Evolutionary conservation across 2,797 vertebrate species (phyloP).

Genomic region (Phrynocephalus guinanensis): DNA sequence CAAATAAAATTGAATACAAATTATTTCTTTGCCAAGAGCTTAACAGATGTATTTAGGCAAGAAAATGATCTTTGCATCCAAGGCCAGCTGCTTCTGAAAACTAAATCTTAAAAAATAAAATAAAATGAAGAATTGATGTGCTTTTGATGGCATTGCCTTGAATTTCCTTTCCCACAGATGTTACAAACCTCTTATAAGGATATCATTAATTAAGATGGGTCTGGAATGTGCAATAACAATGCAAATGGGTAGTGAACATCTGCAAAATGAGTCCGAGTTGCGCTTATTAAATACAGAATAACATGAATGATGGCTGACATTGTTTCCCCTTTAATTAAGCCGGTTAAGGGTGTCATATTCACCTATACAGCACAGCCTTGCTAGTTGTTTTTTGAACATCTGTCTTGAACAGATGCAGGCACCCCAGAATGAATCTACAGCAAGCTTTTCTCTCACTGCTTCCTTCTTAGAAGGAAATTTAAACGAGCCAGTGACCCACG

Average conservation of each 20-base stretch:
- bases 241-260: accelerated
- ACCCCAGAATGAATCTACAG: conserved; percentile 51
- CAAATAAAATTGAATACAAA: conserved; percentile 72
- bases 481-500: conserved; percentile 30
- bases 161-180: conserved; percentile 3
- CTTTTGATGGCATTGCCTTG: neutral
- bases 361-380: conserved; percentile 7
- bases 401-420: conserved; percentile 70
- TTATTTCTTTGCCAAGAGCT: neutral
- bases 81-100: conserved; percentile 26
- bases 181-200: conserved; percentile 21
- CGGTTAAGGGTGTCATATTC: conserved; percentile 17
- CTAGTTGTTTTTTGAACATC: conserved; percentile 54
- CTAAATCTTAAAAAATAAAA: neutral
- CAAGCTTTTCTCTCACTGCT: conserved; percentile 57
- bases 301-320: neutral
- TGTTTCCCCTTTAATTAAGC: conserved; percentile 33
- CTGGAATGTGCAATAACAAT: neutral
- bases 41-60: conserved; percentile 33
- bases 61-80: conserved; percentile 5
- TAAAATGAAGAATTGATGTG: neutral
- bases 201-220: conserved; percentile 34
- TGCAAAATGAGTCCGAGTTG: conserved; percentile 9
- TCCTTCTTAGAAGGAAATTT: conserved; percentile 39
- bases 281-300: neutral